phyloP scores from a whole-genome alignment of 2,888 invertebrate genomes.

The Tipula vernalis region DNA sequence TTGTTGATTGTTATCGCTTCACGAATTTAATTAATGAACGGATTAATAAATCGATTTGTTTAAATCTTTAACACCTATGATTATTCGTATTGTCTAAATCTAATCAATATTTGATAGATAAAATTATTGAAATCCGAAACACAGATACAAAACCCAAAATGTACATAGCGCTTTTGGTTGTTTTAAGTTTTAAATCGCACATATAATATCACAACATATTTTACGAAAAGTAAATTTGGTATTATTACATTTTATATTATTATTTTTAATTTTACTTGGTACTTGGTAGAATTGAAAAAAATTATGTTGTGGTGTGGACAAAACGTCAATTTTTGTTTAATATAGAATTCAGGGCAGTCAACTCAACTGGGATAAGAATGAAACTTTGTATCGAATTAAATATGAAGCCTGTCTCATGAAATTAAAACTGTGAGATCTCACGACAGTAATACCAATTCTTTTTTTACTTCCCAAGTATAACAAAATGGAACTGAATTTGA shows the following conservation, averaged over 20 bases:
- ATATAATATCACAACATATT: not conserved
- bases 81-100: not conserved
- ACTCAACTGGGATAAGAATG: no score
- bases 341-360: no score
- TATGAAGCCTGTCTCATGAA: no score
- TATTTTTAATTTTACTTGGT: not conserved
- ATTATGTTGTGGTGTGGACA: not conserved
- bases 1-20: slow-evolving; percentile 13
- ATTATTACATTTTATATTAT: not conserved
- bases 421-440: no score
- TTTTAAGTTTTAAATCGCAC: not conserved
- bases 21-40: not conserved
- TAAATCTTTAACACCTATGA: not conserved
- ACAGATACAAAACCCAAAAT: not conserved
- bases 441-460: no score
- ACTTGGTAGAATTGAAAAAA: not conserved
- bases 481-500: no score
- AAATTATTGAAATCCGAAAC: not conserved
- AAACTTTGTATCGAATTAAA: no score
- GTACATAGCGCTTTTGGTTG: not conserved
- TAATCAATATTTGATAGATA: not conserved
- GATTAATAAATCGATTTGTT: not conserved
- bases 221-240: not conserved
- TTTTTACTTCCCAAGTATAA: no score
- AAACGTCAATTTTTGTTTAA: not conserved